Base-by-base conservation (phyloP, 1,140 invertebrate species). In the Musca domestica region DNA sequence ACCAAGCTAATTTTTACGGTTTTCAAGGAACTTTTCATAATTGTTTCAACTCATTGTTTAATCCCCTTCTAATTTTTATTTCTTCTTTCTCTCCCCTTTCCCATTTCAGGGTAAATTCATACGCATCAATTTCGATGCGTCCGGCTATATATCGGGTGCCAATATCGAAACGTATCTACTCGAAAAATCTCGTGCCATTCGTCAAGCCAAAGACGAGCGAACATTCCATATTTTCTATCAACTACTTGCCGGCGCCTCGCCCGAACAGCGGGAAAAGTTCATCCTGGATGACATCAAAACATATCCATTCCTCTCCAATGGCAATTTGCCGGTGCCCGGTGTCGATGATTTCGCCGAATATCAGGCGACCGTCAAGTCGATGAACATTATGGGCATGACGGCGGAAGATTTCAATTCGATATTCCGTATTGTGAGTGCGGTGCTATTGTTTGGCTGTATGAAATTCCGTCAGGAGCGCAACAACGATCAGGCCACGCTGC, bases 151-250 rank as follows among this genome's bases (percentile, higher is more conserved):
- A 74, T 96, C 96, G 69, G 98, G 98, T 71, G 98, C 98, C 71
- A 99, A 99, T 81, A 99, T 99, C 80, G 94, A 95, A 85, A 95
- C 93, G 12, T 95, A 99, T 86, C 86, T 99, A 70, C 84, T 99
- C 77, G 98, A 99, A 84, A 99, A 99, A 85, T 99, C 98, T 25
- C 88, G 98, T 85, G 93, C 96, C 70, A 98, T 99, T 82, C 88
- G 98, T 80, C 98, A 99, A 87, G 95, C 97, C 41, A 94, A 93
- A 79, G 92, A 96, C 83, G 98, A 99, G 83, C 87, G 98, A 76
- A 94, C 93, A 76, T 99, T 99, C 88, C 98, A 99, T 83, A 97
- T 99, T 76, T 99, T 99, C 85, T 99, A 99, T 83, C 98, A 99
- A 83, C 87, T 99, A 41, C 84, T 99, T 27, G 87, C 91, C 54